Conservation (phyloP, 2,113 vertebrate species). For the Ammodytes dubius region DNA sequence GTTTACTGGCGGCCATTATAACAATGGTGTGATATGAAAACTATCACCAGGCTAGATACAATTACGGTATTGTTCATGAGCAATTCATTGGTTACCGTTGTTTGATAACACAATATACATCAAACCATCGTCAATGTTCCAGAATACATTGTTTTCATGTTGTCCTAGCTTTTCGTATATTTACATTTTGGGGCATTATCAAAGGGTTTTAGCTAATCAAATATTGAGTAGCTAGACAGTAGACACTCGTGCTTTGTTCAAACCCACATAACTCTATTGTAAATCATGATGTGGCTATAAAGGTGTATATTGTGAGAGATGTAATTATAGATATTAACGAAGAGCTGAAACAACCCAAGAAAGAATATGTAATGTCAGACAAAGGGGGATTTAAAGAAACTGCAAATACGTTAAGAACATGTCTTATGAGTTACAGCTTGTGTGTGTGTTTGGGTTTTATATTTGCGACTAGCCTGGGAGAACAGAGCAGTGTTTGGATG, state of each 20-base stretch:
- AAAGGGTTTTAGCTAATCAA: background rate
- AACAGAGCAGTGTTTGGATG: background rate
- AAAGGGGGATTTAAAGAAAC: too few relatives aligned
- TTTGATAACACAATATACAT: background rate
- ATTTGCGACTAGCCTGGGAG: background rate
- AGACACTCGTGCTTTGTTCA: background rate
- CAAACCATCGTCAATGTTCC: too few relatives aligned
- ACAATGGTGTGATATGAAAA: background rate
- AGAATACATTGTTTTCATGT: too few relatives aligned
- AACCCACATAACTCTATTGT: background rate
- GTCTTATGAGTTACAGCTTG: background rate
- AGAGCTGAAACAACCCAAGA: background rate
- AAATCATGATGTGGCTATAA: background rate
- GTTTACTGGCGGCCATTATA: background rate
- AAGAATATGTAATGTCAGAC: background rate
- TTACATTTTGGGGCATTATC: background rate
- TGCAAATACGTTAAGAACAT: background rate
- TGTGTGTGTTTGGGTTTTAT: slow-evolving; percentile 8
- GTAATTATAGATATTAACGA: background rate
- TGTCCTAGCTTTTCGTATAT: background rate
- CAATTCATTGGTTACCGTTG: background rate
- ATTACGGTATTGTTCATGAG: background rate
- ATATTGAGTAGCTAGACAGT: background rate
- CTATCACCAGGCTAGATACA: background rate
- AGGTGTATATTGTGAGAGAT: too few relatives aligned